Percentiles rank a stretch among this genome's conserved stretches.
These are phyloP conservation scores for Aurelia coerulea DNA, from an alignment of 30 jellyfish, hydroid and myxozoan species.

Conservation along the genomic window DNA sequence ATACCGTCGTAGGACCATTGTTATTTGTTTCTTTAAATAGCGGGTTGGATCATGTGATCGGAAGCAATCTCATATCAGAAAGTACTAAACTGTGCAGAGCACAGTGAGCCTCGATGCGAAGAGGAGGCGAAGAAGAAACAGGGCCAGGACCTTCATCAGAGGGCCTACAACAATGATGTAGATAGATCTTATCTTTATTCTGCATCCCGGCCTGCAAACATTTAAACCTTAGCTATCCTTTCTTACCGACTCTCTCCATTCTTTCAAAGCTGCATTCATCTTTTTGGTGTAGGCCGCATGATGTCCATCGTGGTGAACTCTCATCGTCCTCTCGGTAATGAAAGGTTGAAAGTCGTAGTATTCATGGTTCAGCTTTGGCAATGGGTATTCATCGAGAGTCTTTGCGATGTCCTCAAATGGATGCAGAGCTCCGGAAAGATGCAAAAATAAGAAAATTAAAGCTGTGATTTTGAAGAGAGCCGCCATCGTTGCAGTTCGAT, in stretches of 20 bases:
- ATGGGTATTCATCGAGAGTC: slow-evolving; percentile 44
- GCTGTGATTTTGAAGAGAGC: not conserved
- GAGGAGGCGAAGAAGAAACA: too few relatives aligned
- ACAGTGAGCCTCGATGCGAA: too few relatives aligned
- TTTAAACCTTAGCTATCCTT: too few relatives aligned
- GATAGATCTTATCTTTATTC: too few relatives aligned
- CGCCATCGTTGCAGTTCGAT: not conserved
- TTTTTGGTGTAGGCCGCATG: slow-evolving; percentile 86
- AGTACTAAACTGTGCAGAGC: too few relatives aligned
- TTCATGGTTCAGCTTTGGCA: slow-evolving; percentile 76
- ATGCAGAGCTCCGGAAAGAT: slow-evolving; percentile 7
- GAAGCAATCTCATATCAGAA: too few relatives aligned
- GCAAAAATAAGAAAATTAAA: not conserved
- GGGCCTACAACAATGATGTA: too few relatives aligned
- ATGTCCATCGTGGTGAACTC: slow-evolving; percentile 88
- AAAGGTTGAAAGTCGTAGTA: slow-evolving; percentile 75
- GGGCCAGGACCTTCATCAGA: too few relatives aligned
- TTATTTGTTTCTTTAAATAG: too few relatives aligned
- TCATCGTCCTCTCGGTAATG: slow-evolving; percentile 76
- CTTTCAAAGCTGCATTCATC: slow-evolving; percentile 87
- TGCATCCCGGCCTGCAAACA: too few relatives aligned
- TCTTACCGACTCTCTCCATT: slow-evolving; percentile 90
- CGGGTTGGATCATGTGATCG: too few relatives aligned
- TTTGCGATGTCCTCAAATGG: slow-evolving; percentile 59
- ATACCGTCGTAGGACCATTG: too few relatives aligned